These are phyloP conservation scores for Dasysyrphus albostriatus DNA, from an alignment of 2,888 invertebrate species.

Conservation along the genomic window DNA sequence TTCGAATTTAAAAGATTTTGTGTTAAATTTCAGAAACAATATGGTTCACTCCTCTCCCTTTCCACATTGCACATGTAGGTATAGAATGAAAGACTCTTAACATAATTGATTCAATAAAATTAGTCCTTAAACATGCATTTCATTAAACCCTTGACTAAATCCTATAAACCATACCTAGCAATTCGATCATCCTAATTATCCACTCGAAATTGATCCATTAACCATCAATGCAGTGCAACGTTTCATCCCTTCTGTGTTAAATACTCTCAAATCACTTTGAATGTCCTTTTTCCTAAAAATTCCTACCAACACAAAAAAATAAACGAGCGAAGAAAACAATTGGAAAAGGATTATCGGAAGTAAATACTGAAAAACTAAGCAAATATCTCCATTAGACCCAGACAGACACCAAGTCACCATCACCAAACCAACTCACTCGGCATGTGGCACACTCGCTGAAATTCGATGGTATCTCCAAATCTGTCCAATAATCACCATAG, in stretches of 20 bases:
- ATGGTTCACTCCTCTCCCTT: background rate
- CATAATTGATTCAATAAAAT: slow-evolving; percentile 36
- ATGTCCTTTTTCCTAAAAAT: slow-evolving; percentile 48
- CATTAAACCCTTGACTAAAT: slow-evolving; percentile 31
- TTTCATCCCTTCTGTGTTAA: slow-evolving; percentile 38
- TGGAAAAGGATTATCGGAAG: slow-evolving; percentile 74
- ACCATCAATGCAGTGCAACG: slow-evolving; percentile 15
- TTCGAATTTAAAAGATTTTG: background rate
- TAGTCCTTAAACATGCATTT: slow-evolving; percentile 2
- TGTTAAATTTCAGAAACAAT: background rate
- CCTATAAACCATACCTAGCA: slow-evolving; percentile 5
- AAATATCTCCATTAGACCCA: slow-evolving; percentile 65
- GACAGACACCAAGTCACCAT: slow-evolving; percentile 24
- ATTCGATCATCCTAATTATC: slow-evolving; percentile 73
- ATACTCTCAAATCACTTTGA: slow-evolving; percentile 44
- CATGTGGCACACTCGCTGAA: slow-evolving; percentile 61
- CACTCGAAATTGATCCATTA: slow-evolving; percentile 64
- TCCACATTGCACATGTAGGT: background rate
- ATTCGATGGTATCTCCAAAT: slow-evolving; percentile 72
- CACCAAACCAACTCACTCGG: slow-evolving; percentile 40
- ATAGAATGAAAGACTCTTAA: slow-evolving; percentile 3
- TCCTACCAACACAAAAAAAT: background rate
- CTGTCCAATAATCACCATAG: slow-evolving; percentile 63
- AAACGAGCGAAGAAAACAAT: slow-evolving; percentile 50
- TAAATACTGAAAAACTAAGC: slow-evolving; percentile 60